Percentiles rank a stretch among this genome's conserved stretches.
These are phyloP conservation scores for Apamea crenata DNA, from an alignment of 2,888 invertebrate species.

Conservation along the genomic window DNA sequence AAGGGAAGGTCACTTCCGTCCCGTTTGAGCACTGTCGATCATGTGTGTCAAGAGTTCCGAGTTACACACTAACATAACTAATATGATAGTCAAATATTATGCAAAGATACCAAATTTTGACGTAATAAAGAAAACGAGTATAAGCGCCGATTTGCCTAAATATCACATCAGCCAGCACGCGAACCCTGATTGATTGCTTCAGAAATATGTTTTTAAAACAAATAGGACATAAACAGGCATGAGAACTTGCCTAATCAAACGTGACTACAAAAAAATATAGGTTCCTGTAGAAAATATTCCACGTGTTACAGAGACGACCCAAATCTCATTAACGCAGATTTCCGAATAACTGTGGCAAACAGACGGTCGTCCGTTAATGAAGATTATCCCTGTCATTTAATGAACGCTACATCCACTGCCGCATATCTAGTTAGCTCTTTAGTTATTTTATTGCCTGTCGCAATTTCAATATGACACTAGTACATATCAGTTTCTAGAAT, in stretches of 20 bases:
- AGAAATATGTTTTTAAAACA: background rate
- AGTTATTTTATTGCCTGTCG: slow-evolving; percentile 1
- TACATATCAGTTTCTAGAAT: slow-evolving; percentile 3
- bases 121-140: background rate
- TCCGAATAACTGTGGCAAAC: background rate
- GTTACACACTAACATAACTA: background rate
- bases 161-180: background rate
- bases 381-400: slow-evolving; percentile 27
- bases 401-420: background rate
- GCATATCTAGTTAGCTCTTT: background rate
- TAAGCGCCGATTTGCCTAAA: background rate
- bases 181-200: background rate
- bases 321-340: slow-evolving; percentile 10
- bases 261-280: background rate
- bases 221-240: background rate
- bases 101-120: background rate
- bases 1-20: slow-evolving; percentile 53
- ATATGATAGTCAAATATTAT: background rate
- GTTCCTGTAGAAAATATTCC: background rate
- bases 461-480: slow-evolving; percentile 10
- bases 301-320: background rate
- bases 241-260: background rate
- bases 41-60: slow-evolving; percentile 59
- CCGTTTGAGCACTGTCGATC: slow-evolving; percentile 40
- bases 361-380: background rate